A percentile compares a stretch with the other conserved stretches of the same genome.
phyloP scores from a whole-genome alignment of 2,888 invertebrate genomes.

The Agrochola macilenta region DNA sequence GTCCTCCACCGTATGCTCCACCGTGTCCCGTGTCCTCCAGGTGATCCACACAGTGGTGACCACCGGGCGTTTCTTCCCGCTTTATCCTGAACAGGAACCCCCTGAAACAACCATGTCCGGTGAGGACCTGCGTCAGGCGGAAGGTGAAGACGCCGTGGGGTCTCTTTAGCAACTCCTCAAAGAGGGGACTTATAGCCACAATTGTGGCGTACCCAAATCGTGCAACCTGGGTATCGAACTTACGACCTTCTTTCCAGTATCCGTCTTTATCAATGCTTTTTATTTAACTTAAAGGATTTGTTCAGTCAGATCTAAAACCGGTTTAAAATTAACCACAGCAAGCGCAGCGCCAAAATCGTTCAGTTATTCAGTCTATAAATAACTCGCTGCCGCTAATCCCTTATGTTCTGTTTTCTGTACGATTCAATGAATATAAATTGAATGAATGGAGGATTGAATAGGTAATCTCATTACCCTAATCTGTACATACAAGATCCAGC shows the following conservation, averaged over 20 bases:
- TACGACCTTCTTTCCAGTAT: neutral
- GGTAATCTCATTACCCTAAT: conserved; percentile 74
- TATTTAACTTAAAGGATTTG: neutral
- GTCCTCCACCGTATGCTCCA: too few relatives aligned
- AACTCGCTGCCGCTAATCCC: conserved; percentile 67
- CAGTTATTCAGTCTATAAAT: conserved; percentile 57
- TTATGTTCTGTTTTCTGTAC: conserved; percentile 58
- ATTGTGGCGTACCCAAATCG: too few relatives aligned
- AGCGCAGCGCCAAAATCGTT: conserved; percentile 27
- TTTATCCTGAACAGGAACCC: too few relatives aligned
- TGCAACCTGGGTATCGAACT: neutral
- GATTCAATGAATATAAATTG: conserved; percentile 76
- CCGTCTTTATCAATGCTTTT: neutral
- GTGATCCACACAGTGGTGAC: too few relatives aligned
- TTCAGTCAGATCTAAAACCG: neutral
- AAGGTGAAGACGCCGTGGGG: too few relatives aligned
- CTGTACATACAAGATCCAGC: conserved; percentile 56
- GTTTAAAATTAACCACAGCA: conserved; percentile 29
- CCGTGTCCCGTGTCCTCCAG: too few relatives aligned
- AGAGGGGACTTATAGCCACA: too few relatives aligned
- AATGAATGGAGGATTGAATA: conserved; percentile 69
- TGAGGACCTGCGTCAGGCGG: too few relatives aligned
- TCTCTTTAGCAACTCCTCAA: too few relatives aligned
- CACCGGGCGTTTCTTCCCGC: too few relatives aligned
- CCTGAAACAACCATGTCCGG: too few relatives aligned